phyloP scores from a whole-genome alignment of 2,113 vertebrate genomes.

The Cyphomyrus plagiostoma region DNA sequence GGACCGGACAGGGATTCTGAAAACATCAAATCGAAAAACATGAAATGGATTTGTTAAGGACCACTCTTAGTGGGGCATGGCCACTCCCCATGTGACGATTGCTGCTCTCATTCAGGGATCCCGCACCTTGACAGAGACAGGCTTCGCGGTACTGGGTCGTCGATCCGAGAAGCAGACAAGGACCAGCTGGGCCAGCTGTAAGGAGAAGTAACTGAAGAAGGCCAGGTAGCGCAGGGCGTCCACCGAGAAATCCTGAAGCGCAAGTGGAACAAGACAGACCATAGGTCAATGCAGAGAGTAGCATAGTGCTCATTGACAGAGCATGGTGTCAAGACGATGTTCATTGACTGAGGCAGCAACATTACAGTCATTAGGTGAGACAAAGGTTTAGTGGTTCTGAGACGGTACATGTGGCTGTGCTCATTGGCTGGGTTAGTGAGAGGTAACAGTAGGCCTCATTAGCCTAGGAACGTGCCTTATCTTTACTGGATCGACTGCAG shows the following conservation, averaged over 20 bases:
- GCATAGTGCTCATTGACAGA: background rate
- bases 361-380: background rate
- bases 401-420: background rate
- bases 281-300: background rate
- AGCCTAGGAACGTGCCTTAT: background rate
- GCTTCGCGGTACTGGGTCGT: constrained; percentile 53
- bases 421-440: background rate
- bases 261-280: background rate
- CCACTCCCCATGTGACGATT: background rate
- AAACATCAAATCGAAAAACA: background rate
- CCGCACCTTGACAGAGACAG: constrained; percentile 50
- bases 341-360: background rate
- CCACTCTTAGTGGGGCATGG: background rate
- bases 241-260: constrained; percentile 54
- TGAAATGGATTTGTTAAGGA: background rate
- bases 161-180: constrained; percentile 72
- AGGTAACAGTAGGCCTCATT: background rate
- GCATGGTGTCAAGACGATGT: background rate
- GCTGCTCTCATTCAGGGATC: background rate
- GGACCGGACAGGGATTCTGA: constrained; percentile 77
- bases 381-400: background rate
- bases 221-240: constrained; percentile 53
- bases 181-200: constrained; percentile 63
- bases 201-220: constrained; percentile 57
- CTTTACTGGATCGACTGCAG: background rate